phyloP scores from a whole-genome alignment of 2,797 vertebrate genomes.

The Amblyopsis hoosieri region DNA sequence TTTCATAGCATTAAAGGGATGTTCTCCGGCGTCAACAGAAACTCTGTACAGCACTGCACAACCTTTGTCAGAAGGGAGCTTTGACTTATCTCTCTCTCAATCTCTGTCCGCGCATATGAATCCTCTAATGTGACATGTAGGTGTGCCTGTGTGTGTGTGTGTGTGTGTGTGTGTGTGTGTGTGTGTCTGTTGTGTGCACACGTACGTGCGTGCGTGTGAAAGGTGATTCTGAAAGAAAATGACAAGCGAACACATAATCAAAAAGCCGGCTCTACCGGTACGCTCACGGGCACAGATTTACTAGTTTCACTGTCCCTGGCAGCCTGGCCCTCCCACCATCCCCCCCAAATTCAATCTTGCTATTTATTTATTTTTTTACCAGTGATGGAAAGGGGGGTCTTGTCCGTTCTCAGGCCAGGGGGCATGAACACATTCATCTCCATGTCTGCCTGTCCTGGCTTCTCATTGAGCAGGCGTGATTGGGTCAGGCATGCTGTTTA shows the following conservation, averaged over 20 bases:
- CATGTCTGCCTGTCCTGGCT: slow-evolving; percentile 66
- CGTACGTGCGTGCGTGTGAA: too few relatives aligned
- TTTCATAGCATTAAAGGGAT: slow-evolving; percentile 53
- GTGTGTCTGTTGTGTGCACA: too few relatives aligned
- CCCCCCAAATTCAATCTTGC: slow-evolving; percentile 70
- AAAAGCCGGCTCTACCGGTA: slow-evolving; percentile 38
- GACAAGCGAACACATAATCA: slow-evolving; percentile 31
- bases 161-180: too few relatives aligned
- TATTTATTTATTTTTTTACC: slow-evolving; percentile 36
- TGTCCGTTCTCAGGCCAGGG: slow-evolving; percentile 56
- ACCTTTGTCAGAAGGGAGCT: slow-evolving; percentile 39
- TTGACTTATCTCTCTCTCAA: slow-evolving; percentile 21
- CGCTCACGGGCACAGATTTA: slow-evolving; percentile 57
- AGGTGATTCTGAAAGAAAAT: slow-evolving; percentile 35
- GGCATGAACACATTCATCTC: slow-evolving; percentile 68
- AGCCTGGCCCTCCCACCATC: not conserved
- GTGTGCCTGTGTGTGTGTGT: not conserved
- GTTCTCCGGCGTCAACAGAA: slow-evolving; percentile 37
- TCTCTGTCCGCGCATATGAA: slow-evolving; percentile 33
- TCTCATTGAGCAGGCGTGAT: slow-evolving; percentile 67
- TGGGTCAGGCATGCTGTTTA: slow-evolving; percentile 37
- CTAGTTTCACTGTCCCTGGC: slow-evolving; percentile 40
- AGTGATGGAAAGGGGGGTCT: slow-evolving; percentile 60
- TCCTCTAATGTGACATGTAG: slow-evolving; percentile 28
- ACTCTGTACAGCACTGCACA: slow-evolving; percentile 2